Evolutionary conservation across 2,797 vertebrate genomes (phyloP).

Genomic region (Propithecus perrieri): DNA sequence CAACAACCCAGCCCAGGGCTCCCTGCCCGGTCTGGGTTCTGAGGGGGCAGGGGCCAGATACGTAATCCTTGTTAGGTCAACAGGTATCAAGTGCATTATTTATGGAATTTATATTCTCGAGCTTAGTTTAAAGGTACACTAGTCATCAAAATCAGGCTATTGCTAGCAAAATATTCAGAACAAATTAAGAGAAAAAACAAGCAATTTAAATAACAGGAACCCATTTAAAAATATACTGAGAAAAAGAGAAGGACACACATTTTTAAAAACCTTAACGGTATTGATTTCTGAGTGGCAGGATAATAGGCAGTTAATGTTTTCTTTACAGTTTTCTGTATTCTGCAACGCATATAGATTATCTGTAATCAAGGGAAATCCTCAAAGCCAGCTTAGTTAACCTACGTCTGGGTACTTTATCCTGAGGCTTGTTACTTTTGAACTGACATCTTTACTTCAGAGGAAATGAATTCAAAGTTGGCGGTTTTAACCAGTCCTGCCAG

Average conservation of each 20-base stretch:
- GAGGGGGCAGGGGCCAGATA: neutral
- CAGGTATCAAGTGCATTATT: neutral
- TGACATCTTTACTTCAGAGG: slow-evolving; percentile 17
- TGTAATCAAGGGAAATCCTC: neutral
- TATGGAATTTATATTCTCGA: neutral
- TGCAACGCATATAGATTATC: neutral
- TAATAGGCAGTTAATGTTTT: neutral
- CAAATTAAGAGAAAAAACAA: slow-evolving; percentile 10
- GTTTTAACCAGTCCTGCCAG: neutral
- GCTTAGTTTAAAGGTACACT: neutral
- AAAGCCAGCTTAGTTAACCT: neutral
- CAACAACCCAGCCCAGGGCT: neutral
- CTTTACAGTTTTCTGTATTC: neutral
- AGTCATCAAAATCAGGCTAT: neutral
- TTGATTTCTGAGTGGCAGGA: neutral
- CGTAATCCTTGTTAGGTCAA: neutral
- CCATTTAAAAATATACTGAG: neutral
- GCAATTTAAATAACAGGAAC: neutral
- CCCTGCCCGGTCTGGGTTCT: neutral
- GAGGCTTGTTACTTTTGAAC: neutral
- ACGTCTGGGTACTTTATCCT: neutral
- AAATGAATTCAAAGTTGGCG: slow-evolving; percentile 48
- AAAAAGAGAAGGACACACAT: neutral
- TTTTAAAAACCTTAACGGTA: neutral
- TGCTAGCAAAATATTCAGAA: slow-evolving; percentile 34